Percentiles rank a stretch among this genome's conserved stretches.
Conservation (phyloP, 2,113 vertebrate species). For the Pavo muticus region DNA sequence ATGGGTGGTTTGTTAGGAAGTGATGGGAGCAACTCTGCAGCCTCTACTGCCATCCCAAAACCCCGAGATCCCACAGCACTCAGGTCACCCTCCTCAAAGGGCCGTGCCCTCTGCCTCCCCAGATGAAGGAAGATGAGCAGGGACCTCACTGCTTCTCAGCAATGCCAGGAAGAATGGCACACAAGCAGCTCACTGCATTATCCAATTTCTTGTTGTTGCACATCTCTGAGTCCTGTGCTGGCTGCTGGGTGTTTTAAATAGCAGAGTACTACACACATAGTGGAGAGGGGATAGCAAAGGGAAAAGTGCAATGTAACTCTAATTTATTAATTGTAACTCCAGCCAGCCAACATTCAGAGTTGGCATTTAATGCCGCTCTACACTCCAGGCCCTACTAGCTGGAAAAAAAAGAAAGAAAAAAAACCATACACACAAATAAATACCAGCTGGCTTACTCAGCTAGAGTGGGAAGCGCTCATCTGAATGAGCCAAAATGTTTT, state of each 20-base stretch:
- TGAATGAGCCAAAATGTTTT: not conserved
- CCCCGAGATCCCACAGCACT: not conserved
- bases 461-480: not conserved
- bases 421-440: not conserved
- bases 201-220: rapidly evolving
- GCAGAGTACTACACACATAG: not conserved
- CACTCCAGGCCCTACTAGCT: constrained; percentile 20
- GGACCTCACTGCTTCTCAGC: not conserved
- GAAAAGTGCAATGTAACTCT: not conserved
- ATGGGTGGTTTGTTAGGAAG: not conserved
- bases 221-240: not conserved
- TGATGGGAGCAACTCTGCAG: not conserved
- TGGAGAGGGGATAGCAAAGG: not conserved
- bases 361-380: not conserved
- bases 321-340: not conserved
- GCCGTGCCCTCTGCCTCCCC: rapidly evolving
- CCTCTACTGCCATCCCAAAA: not conserved
- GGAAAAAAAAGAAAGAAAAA: not conserved
- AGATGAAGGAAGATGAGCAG: not conserved
- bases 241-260: not conserved
- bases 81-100: rapidly evolving
- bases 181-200: not conserved
- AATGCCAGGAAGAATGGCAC: not conserved
- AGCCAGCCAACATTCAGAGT: not conserved
- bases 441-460: constrained; percentile 37